phyloP scores from a whole-genome alignment of 2,113 vertebrate species.

The Corapipo altera region DNA sequence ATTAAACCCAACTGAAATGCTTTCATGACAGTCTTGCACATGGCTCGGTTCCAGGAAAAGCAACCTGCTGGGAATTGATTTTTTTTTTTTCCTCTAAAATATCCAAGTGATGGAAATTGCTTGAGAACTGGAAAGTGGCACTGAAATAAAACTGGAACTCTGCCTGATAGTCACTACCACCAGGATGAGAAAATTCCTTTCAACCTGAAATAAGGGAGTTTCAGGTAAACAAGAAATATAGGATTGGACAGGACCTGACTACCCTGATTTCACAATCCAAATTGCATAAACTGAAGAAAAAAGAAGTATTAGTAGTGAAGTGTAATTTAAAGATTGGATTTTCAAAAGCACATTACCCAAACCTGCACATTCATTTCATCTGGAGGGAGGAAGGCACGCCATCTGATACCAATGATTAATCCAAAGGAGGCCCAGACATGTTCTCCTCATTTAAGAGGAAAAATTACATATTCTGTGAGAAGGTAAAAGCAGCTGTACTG shows the following conservation, averaged over 20 bases:
- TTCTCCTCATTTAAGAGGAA: background rate
- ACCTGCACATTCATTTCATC: background rate
- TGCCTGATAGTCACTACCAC: background rate
- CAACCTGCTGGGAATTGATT: background rate
- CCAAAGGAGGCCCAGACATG: slow-evolving; percentile 43
- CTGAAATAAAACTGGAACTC: background rate
- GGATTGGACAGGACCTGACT: background rate
- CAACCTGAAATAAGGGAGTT: background rate
- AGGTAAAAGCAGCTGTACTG: background rate
- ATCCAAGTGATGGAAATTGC: background rate
- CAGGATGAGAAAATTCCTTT: background rate
- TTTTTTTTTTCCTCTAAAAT: background rate
- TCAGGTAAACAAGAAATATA: background rate
- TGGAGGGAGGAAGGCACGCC: slow-evolving; percentile 3
- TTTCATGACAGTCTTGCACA: background rate
- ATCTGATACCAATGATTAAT: slow-evolving; percentile 39
- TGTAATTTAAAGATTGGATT: slow-evolving; percentile 40
- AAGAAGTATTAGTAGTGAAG: background rate
- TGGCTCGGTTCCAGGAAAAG: slow-evolving; percentile 4
- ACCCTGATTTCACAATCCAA: slow-evolving; percentile 14
- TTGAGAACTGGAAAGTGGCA: background rate
- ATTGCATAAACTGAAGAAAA: background rate
- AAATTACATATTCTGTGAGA: background rate
- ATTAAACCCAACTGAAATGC: slow-evolving; percentile 8
- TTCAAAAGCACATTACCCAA: slow-evolving; percentile 21